Conservation (phyloP, 1,140 invertebrate species). For the Lerema accius region DNA sequence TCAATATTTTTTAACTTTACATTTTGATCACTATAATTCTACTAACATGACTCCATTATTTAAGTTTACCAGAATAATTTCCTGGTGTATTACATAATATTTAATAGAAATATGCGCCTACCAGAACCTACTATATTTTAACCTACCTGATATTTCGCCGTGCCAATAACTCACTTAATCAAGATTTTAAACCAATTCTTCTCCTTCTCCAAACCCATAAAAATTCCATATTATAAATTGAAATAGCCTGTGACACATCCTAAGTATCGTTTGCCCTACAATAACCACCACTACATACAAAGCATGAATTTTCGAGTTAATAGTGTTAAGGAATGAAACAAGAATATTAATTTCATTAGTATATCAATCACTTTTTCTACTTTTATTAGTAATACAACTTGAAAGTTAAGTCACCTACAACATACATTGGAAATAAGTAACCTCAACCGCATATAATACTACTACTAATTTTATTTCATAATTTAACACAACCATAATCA, state of each 20-base stretch:
- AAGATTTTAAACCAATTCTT: too few species aligned
- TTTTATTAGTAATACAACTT: slow-evolving; percentile 38
- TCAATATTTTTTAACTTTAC: too few species aligned
- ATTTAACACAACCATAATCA: slow-evolving; percentile 40
- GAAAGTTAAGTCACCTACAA: slow-evolving; percentile 32
- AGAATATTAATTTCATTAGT: slow-evolving; percentile 55
- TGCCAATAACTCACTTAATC: too few species aligned
- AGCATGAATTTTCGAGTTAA: slow-evolving; percentile 6
- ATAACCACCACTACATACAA: slow-evolving; percentile 34
- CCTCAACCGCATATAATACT: slow-evolving; percentile 35
- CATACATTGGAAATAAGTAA: slow-evolving; percentile 19
- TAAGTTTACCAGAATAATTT: too few species aligned
- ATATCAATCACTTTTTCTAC: slow-evolving; percentile 37
- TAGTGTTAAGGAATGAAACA: slow-evolving; percentile 42
- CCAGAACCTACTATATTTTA: too few species aligned
- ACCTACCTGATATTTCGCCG: too few species aligned
- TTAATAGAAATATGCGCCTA: too few species aligned
- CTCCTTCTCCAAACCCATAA: too few species aligned
- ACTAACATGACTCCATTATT: too few species aligned
- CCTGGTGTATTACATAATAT: too few species aligned
- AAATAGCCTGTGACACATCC: background rate
- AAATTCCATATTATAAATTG: too few species aligned
- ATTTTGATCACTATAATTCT: too few species aligned
- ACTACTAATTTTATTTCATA: slow-evolving; percentile 20
- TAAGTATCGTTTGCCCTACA: background rate